Base-by-base conservation (phyloP, 1,140 invertebrate genomes). In the Drosophila truncata region DNA sequence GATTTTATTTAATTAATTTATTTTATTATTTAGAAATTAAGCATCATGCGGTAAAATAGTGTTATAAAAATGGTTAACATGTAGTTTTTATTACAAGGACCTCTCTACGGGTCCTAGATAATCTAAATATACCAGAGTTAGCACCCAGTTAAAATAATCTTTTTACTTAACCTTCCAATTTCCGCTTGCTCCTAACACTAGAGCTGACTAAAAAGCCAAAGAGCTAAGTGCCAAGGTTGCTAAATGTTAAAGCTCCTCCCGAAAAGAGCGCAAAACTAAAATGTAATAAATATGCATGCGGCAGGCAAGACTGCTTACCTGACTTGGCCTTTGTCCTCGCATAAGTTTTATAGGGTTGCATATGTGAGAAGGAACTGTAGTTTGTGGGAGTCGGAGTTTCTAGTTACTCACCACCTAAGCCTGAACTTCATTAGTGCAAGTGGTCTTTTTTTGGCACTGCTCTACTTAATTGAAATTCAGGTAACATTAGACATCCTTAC, bases 381-480 rank as follows among this genome's bases (percentile, higher is more conserved):
- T 3, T 23, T 23, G 31, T 54, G 20, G 29, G 47, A 71, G 20
- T 54, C 75, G 23, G 52, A 47, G 74, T 41, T 64, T 39, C 20
- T 27, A 20, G 65, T 47, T 47, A 18, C 39, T 37, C 33, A 20
- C 39, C 18, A 41, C 3, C 49, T 63, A 78, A 80, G 63, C 57
- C 58, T 61, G 69, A 83, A 88, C 73, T 88, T 88, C 84, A 88
- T 88, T 88, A 84, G 50, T 64, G 44, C 69, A 88, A 88, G 78
- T 81, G 84, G 69, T 75, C 41, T 49, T 29, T 65, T 65, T 7
- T 27, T n/a, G 23, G 41, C 27, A 8, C 5, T 23, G 2, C 67
- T 25, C 64, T 71, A 78, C 77, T 83, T 80, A 80, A 88, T 87
- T 87, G 58, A 80, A 83, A 83, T 74, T 67, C 73, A 83, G 80